phyloP scores from a whole-genome alignment of 2,797 vertebrate genomes.

The Xenops minutus region DNA sequence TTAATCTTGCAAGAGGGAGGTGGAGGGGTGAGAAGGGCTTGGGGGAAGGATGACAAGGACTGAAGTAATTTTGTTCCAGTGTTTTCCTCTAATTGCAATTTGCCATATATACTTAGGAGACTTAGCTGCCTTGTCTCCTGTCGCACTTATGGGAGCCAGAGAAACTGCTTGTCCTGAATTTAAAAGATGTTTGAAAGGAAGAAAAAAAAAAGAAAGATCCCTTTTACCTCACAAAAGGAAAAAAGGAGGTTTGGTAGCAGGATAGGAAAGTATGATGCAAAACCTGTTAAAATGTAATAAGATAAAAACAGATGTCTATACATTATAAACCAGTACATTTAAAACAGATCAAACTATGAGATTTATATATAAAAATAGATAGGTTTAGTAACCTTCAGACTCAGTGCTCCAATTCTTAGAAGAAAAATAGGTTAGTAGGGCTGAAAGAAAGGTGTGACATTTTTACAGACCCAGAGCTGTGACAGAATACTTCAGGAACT shows the following conservation, averaged over 20 bases:
- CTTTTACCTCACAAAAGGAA: background rate
- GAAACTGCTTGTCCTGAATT: background rate
- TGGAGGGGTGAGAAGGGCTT: background rate
- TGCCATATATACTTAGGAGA: background rate
- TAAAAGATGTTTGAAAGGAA: background rate
- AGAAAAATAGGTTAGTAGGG: slow-evolving; percentile 34
- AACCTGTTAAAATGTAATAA: background rate
- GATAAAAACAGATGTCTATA: background rate
- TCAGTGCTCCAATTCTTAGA: background rate
- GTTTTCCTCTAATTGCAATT: slow-evolving; percentile 10
- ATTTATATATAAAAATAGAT: background rate
- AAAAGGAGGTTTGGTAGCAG: background rate
- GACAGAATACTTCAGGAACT: background rate
- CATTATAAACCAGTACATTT: background rate
- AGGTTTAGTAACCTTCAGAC: background rate
- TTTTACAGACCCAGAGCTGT: background rate
- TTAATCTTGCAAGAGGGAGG: slow-evolving; percentile 27
- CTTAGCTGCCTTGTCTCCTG: background rate
- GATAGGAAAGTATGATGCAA: background rate
- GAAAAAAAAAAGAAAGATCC: background rate
- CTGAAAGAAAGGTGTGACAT: background rate
- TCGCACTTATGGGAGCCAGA: background rate
- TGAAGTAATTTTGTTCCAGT: slow-evolving; percentile 9
- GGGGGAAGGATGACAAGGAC: background rate
- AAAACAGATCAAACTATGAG: background rate